These are phyloP conservation scores for Dreissena rostriformis DNA, from an alignment of 1,140 invertebrate species.

Conservation along the genomic window DNA sequence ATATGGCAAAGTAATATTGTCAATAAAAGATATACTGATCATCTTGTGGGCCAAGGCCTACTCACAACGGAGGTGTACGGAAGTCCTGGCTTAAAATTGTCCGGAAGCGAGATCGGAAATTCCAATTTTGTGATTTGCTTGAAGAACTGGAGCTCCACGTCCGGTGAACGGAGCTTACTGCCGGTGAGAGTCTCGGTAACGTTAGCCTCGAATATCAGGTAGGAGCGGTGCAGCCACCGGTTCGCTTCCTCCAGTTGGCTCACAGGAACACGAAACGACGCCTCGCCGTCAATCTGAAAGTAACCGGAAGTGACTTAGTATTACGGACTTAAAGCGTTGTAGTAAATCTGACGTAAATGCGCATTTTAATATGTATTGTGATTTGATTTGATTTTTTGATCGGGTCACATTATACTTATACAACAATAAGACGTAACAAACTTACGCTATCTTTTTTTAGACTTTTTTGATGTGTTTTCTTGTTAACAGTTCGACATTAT, in stretches of 20 bases:
- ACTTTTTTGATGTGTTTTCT: no score
- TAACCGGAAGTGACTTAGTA: not conserved
- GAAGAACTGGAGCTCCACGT: constrained; percentile 41
- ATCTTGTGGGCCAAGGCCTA: not conserved
- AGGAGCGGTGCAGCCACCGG: constrained; percentile 36
- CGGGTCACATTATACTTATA: no score
- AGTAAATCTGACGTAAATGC: no score
- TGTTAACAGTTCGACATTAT: no score
- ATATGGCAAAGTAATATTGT: no score
- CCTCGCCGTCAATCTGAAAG: constrained; percentile 67
- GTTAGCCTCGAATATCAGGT: constrained; percentile 52
- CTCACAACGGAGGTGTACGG: constrained; percentile 45
- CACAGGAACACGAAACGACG: constrained; percentile 62
- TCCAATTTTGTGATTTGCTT: constrained; percentile 32
- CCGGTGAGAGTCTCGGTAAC: no score
- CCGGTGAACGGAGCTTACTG: not conserved
- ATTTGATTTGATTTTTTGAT: no score
- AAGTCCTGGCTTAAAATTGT: constrained; percentile 42
- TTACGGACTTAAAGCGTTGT: not conserved
- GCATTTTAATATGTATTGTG: no score
- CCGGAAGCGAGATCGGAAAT: constrained; percentile 38
- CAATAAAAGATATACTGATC: no score
- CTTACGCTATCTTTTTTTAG: no score
- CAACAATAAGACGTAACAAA: no score
- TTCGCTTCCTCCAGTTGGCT: constrained; percentile 57